Percentiles rank a stretch among this genome's conserved stretches.
Conservation (phyloP, 30 jellyfish, hydroid and myxozoan genomes). For the Aurelia aurita region DNA sequence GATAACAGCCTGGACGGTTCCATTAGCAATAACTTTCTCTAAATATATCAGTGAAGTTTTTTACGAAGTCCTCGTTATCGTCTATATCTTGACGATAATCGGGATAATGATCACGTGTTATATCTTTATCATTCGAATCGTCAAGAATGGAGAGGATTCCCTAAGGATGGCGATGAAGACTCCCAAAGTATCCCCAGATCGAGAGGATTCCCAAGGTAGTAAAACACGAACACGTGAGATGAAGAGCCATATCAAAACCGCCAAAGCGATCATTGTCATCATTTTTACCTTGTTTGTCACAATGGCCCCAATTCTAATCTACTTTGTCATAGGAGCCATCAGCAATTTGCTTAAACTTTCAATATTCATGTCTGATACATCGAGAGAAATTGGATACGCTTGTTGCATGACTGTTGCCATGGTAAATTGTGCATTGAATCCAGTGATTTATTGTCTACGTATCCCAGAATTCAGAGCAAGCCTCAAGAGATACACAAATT, state of each 20-base stretch:
- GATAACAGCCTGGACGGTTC: constrained; percentile 55
- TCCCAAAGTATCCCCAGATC: background rate
- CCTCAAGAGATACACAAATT: background rate
- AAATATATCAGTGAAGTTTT: background rate
- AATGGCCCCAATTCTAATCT: constrained; percentile 9
- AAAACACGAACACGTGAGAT: background rate
- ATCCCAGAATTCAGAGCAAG: constrained; percentile 28
- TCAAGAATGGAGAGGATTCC: background rate
- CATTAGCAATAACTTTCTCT: constrained; percentile 10
- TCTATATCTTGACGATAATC: background rate
- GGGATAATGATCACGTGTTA: constrained; percentile 5
- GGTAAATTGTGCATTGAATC: constrained; percentile 27
- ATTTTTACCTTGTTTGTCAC: constrained; percentile 1
- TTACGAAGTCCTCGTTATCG: background rate
- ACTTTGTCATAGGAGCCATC: background rate
- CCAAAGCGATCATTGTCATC: constrained; percentile 7
- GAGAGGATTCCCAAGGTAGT: background rate
- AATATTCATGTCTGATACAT: background rate
- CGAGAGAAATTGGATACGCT: constrained; percentile 23
- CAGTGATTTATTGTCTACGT: constrained; percentile 30
- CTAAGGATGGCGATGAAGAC: background rate
- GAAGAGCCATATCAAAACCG: background rate
- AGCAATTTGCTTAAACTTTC: background rate
- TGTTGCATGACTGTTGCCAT: constrained; percentile 13
- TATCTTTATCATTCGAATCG: background rate